Evolutionary conservation across 2,113 vertebrate genomes (phyloP), one percentile per base, ranked within the genome.

Genomic region (Propithecus coquereli): DNA sequence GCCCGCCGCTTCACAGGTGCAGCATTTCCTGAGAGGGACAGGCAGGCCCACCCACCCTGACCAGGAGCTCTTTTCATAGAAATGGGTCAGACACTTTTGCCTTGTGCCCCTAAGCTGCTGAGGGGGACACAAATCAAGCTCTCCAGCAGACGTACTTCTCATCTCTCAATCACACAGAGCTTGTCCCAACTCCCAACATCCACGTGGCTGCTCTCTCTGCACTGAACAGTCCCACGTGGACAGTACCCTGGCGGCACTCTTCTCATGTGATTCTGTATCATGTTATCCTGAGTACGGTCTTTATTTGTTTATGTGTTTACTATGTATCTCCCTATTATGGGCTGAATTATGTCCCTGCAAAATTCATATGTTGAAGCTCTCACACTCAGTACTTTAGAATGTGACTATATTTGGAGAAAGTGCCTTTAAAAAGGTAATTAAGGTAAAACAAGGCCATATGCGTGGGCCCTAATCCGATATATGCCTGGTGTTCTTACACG

Each of bases 161-260:
- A 2, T 74, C 68, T n/a, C 63, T 87, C 37, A 74, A 17, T 16
- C 52, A 57, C 30, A 59, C 18, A 22, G 45, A 79, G 45, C 43
- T 45, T 23, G 12, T 37, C 73, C 45, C n/a, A 17, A 47, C 54
- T 5, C 20, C 0, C n/a, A 40, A 1, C 4, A 0, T 2, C 59
- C 40, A 30, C 6, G 6, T 18, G 27, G 14, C 16, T 37, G 73
- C 34, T 79, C 43, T 90, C 25, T 43, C 4, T 45, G 16, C 0
- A 27, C 59, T 27, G 65, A 70, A 6, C 22, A 11, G 1, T 52
- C 7, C 23, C 23, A 57, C 2, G 25, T 25, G 59, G 59, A 61
- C 25, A 11, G 59, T 11, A 9, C 59, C 59, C 25, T 25, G 9
- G 59, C 3, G 3, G 59, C 59, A 57, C 25, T 61, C 25, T 27